phyloP scores from a whole-genome alignment of 1,140 invertebrate species.

The Caerostris darwini region DNA sequence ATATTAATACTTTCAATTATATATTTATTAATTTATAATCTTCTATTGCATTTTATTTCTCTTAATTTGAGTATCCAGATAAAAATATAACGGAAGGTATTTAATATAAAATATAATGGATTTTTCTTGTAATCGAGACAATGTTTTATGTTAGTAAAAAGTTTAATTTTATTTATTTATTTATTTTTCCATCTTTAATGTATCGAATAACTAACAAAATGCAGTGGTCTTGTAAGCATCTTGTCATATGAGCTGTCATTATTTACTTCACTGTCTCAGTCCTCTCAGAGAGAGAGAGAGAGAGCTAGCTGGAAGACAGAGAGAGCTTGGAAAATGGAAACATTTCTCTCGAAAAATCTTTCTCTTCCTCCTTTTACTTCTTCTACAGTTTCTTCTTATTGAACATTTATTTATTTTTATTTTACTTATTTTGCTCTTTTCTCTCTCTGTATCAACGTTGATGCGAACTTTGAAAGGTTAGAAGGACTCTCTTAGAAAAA shows the following conservation, averaged over 20 bases:
- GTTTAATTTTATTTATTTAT: background rate
- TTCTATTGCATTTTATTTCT: too few species aligned
- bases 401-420: constrained; percentile 47
- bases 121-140: too few species aligned
- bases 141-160: too few species aligned
- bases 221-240: too few species aligned
- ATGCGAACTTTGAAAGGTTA: constrained; percentile 76
- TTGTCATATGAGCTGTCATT: background rate
- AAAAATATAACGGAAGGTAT: too few species aligned
- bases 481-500: constrained; percentile 66
- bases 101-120: too few species aligned
- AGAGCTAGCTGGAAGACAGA: background rate
- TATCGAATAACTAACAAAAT: too few species aligned
- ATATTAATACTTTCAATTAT: too few species aligned
- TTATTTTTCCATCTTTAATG: too few species aligned
- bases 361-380: constrained; percentile 9
- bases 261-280: background rate
- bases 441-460: constrained; percentile 64
- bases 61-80: too few species aligned
- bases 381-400: constrained; percentile 63
- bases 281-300: background rate
- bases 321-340: constrained; percentile 40
- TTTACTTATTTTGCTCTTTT: background rate
- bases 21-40: too few species aligned
- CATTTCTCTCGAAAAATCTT: constrained; percentile 51